phyloP scores from a whole-genome alignment of 2,113 vertebrate species.

The Pogona vitticeps region DNA sequence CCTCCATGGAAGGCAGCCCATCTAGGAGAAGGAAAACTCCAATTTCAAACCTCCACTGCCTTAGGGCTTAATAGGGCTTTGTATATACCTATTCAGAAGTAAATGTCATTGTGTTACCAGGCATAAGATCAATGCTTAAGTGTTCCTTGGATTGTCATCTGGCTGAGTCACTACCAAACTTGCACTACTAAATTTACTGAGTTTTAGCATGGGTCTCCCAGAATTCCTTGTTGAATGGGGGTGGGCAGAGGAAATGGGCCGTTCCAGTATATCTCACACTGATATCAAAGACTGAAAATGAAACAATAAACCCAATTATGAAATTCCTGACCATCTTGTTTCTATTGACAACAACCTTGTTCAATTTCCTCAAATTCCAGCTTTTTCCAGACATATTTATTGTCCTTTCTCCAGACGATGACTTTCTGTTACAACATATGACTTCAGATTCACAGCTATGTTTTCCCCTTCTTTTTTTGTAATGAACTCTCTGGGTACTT shows the following conservation, averaged over 20 bases:
- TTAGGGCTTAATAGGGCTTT: no score
- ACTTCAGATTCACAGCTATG: slow-evolving; percentile 8
- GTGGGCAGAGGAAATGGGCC: background rate
- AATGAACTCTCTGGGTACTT: background rate
- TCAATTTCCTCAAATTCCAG: background rate
- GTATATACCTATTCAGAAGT: background rate
- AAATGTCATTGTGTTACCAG: background rate
- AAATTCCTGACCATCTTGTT: background rate
- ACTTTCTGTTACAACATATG: background rate
- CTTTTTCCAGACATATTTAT: background rate
- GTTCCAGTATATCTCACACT: background rate
- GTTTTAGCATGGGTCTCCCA: background rate
- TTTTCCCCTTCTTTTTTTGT: background rate
- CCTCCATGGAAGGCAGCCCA: no score
- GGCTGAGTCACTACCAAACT: background rate
- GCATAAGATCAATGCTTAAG: background rate
- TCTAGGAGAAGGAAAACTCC: no score
- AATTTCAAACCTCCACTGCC: no score
- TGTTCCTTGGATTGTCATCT: background rate
- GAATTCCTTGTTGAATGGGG: background rate
- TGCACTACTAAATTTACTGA: no score
- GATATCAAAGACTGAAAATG: background rate
- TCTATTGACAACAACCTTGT: background rate
- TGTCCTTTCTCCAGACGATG: background rate
- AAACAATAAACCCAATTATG: background rate